phyloP scores from a whole-genome alignment of 2,797 vertebrate genomes.

The Sparus aurata region DNA sequence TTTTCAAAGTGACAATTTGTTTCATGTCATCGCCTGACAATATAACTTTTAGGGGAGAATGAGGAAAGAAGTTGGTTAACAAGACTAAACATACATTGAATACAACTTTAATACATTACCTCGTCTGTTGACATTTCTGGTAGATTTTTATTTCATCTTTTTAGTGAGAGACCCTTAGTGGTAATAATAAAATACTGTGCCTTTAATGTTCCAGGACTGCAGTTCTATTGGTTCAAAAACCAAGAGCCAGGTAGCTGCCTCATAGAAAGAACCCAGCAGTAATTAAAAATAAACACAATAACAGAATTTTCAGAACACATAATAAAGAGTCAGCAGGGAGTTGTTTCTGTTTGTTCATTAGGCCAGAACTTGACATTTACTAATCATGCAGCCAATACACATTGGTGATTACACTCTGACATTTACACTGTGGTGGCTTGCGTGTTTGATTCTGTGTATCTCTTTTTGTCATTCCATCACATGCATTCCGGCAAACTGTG shows the following conservation, averaged over 20 bases:
- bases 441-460: constrained; percentile 11
- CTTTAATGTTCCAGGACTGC: not conserved
- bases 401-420: constrained; percentile 24
- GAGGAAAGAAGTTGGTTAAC: no score
- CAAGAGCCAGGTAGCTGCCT: not conserved
- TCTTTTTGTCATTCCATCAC: constrained; percentile 7
- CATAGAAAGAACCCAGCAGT: not conserved
- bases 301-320: not conserved
- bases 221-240: not conserved
- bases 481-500: not conserved
- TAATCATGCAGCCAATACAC: constrained; percentile 12
- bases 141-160: no score
- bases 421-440: constrained; percentile 21
- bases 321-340: constrained; percentile 7
- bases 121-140: no score
- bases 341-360: constrained; percentile 31
- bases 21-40: no score
- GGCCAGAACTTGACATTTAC: constrained; percentile 36
- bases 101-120: no score
- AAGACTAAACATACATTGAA: no score
- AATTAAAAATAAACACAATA: not conserved
- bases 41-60: no score
- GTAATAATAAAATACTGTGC: no score
- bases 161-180: no score
- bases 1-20: no score